Evolutionary conservation across 2,888 invertebrate species (phyloP).

Genomic region (Rambutsinella grinnellia): DNA sequence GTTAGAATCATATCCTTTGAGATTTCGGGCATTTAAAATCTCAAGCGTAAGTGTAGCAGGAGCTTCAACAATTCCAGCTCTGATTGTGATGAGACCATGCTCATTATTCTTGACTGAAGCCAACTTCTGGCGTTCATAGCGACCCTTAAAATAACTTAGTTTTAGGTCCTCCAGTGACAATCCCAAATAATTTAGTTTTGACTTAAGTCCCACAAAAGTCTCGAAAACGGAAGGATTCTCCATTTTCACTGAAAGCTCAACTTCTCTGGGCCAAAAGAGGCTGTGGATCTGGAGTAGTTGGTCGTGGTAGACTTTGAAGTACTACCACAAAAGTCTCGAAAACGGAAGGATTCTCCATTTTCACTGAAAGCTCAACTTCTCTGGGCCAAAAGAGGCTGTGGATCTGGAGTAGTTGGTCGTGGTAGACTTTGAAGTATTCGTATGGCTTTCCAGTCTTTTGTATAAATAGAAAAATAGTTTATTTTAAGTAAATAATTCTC

Average conservation of each 20-base stretch:
- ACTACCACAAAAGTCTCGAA: too few relatives aligned
- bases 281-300: constrained; percentile 3
- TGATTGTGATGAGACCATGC: constrained; percentile 48
- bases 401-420: not conserved
- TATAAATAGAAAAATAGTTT: not conserved
- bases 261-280: constrained; percentile 37
- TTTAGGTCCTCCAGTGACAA: constrained; percentile 33
- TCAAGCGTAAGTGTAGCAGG: constrained; percentile 70
- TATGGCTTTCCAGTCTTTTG: constrained; percentile 22
- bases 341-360: not conserved
- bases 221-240: constrained; percentile 14
- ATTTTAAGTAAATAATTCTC: not conserved
- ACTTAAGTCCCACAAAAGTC: constrained; percentile 6
- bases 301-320: too few relatives aligned
- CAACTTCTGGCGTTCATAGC: constrained; percentile 14
- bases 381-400: constrained; percentile 40
- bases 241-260: not conserved
- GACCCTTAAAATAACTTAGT: constrained; percentile 17
- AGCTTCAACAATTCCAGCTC: constrained; percentile 11
- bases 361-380: not conserved
- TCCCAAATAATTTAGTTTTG: constrained; percentile 5
- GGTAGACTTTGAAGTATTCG: constrained; percentile 18
- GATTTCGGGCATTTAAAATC: constrained; percentile 71
- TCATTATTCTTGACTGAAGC: not conserved
- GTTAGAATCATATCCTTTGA: constrained; percentile 71